Percentiles rank a stretch among this genome's conserved stretches.
These are phyloP conservation scores for Numenius arquata DNA, from an alignment of 2,113 vertebrate genomes.

Conservation along the genomic window DNA sequence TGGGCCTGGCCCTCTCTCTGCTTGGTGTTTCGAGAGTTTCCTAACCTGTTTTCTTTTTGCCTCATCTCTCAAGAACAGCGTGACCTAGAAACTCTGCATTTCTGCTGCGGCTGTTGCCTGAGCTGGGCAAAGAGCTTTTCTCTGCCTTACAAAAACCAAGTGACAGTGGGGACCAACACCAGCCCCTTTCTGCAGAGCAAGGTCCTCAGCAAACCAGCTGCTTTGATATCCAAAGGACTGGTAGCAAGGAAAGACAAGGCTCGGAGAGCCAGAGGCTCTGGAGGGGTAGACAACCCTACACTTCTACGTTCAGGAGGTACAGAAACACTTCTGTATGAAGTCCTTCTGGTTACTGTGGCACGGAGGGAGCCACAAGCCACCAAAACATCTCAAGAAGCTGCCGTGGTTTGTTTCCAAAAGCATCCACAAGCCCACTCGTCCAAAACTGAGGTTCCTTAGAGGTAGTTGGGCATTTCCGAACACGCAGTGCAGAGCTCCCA, in stretches of 20 bases:
- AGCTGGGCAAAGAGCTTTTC: not conserved
- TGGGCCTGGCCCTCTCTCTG: not conserved
- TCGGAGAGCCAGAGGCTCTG: not conserved
- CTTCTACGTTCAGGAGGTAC: not conserved
- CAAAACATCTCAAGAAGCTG: not conserved
- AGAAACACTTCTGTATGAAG: not conserved
- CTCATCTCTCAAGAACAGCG: not conserved
- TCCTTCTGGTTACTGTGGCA: not conserved
- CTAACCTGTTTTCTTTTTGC: not conserved
- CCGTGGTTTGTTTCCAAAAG: not conserved
- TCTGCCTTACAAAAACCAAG: not conserved
- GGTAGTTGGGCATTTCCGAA: not conserved
- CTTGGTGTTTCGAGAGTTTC: not conserved
- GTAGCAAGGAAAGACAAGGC: not conserved
- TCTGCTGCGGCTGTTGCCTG: not conserved
- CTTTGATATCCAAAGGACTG: not conserved
- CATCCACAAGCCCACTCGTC: not conserved
- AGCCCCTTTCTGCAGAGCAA: not conserved
- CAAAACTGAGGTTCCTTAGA: not conserved
- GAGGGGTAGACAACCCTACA: not conserved
- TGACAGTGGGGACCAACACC: not conserved
- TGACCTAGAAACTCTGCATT: slow-evolving; percentile 6
- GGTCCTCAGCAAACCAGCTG: not conserved
- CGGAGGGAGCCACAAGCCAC: not conserved
- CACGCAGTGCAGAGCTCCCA: not conserved